A percentile compares a stretch with the other conserved stretches of the same genome.
phyloP scores from a whole-genome alignment of 2,113 vertebrate species.

The Oostethus manadensis region DNA sequence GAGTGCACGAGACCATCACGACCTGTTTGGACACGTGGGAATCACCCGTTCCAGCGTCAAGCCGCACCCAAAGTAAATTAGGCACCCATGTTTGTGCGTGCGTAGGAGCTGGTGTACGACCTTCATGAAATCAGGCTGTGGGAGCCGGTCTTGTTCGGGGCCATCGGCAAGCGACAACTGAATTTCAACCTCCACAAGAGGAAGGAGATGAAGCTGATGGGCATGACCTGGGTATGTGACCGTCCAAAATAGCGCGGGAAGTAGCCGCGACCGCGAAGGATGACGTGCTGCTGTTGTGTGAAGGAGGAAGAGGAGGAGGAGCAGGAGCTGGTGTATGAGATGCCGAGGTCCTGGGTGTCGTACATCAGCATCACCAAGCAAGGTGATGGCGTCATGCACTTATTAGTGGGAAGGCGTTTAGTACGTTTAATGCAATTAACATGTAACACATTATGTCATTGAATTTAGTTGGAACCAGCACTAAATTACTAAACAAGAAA shows the following conservation, averaged over 20 bases:
- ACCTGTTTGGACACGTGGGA: background rate
- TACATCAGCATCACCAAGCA: slow-evolving; percentile 68
- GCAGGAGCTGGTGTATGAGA: slow-evolving; percentile 64
- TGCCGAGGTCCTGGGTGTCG: slow-evolving; percentile 82
- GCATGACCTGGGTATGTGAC: background rate
- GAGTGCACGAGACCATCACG: slow-evolving; percentile 9
- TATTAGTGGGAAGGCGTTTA: no score
- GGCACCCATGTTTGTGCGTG: slow-evolving; percentile 2
- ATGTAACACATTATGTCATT: no score
- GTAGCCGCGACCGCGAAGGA: background rate
- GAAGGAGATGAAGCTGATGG: slow-evolving; percentile 10
- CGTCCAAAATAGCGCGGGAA: background rate
- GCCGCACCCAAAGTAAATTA: background rate
- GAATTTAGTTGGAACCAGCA: no score
- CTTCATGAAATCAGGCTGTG: slow-evolving; percentile 75
- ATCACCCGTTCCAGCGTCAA: no score
- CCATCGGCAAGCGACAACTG: slow-evolving; percentile 32
- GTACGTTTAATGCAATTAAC: no score
- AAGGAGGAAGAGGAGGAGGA: slow-evolving; percentile 50
- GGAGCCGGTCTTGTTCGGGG: slow-evolving; percentile 73
- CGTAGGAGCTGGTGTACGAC: slow-evolving; percentile 81
- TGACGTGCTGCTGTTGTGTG: slow-evolving; percentile 12
- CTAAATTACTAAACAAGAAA: no score
- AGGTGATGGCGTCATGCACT: slow-evolving; percentile 62
- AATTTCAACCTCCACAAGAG: slow-evolving; percentile 13